Percentiles rank a stretch among this genome's conserved stretches.
These are phyloP conservation scores for Galerucella pusilla DNA, from an alignment of 2,888 invertebrate species.

Conservation along the genomic window DNA sequence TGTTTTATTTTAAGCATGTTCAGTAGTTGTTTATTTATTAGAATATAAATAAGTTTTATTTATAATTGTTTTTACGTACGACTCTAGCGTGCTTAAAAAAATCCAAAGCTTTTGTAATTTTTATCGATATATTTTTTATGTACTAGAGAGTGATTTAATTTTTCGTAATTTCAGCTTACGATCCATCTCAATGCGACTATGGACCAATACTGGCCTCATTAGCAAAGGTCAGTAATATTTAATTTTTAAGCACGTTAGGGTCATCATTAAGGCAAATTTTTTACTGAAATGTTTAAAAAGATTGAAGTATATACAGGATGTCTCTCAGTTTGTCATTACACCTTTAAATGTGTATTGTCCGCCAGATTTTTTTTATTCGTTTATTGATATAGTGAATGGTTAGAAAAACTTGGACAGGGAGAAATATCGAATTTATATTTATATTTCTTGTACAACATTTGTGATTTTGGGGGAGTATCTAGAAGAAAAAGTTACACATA, in stretches of 20 bases:
- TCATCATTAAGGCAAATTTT: conserved; percentile 25
- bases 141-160: conserved; percentile 47
- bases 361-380: too few species aligned
- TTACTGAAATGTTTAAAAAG: neutral
- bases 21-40: conserved; percentile 45
- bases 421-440: too few species aligned
- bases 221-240: conserved; percentile 65
- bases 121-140: conserved; percentile 12
- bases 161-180: conserved; percentile 66
- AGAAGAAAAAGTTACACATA: too few species aligned
- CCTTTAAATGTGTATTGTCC: too few species aligned
- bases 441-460: too few species aligned
- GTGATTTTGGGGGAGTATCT: too few species aligned
- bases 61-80: conserved; percentile 32
- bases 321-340: too few species aligned
- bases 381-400: too few species aligned
- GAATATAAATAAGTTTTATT: conserved; percentile 10
- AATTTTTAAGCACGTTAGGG: conserved; percentile 59
- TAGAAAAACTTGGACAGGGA: too few species aligned
- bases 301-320: too few species aligned
- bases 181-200: conserved; percentile 66
- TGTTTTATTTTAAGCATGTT: conserved; percentile 52
- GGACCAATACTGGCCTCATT: conserved; percentile 67
- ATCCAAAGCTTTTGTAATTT: conserved; percentile 41
- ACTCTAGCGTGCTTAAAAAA: conserved; percentile 58